Conservation (phyloP, 2,113 vertebrate species). For the Merops nubicus region DNA sequence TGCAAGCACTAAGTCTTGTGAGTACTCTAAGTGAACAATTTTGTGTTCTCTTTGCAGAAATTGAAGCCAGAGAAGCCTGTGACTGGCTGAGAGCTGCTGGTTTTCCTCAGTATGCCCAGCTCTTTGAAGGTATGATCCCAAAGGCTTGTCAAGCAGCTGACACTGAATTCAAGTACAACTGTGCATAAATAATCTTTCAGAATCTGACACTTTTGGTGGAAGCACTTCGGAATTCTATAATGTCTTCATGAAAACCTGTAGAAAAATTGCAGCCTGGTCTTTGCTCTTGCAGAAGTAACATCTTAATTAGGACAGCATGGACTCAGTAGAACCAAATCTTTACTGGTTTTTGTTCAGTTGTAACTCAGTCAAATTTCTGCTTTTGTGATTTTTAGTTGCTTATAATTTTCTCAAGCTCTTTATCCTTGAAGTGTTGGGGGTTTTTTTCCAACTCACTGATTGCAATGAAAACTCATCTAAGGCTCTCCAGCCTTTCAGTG, state of each 20-base stretch:
- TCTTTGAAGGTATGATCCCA: conserved; percentile 85
- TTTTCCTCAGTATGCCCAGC: conserved; percentile 90
- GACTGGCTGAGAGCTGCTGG: conserved; percentile 90
- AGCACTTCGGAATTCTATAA: neutral
- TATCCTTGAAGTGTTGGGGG: neutral
- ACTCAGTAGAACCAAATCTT: neutral
- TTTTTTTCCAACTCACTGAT: neutral
- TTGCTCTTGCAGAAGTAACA: neutral
- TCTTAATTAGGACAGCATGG: neutral
- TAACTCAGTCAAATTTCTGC: neutral
- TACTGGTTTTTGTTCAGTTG: neutral
- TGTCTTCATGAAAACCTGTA: neutral
- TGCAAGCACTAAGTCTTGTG: neutral
- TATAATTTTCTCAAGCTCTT: neutral
- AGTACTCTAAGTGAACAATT: neutral
- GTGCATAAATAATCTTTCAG: neutral
- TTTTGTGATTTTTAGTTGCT: neutral
- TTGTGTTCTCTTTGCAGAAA: conserved; percentile 79
- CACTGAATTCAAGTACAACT: neutral
- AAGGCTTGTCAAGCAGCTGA: neutral
- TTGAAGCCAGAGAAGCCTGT: conserved; percentile 90
- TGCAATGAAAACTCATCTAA: neutral
- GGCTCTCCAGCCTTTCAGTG: neutral
- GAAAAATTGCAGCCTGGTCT: neutral
- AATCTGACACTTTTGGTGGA: neutral